Evolutionary conservation across 2,888 invertebrate species (phyloP).

Genomic region (Caenorhabditis panamensis): DNA sequence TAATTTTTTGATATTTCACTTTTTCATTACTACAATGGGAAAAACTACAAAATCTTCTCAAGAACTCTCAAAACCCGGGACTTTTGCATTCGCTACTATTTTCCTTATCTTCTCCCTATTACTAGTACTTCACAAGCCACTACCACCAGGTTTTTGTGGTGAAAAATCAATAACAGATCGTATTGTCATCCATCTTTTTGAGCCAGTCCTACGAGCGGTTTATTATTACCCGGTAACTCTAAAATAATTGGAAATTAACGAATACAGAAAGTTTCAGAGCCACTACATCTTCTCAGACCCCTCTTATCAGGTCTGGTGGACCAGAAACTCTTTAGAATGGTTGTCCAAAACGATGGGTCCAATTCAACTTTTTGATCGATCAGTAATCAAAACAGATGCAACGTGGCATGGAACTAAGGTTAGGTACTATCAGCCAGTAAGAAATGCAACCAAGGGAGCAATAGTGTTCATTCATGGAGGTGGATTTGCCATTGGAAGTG

Average conservation of each 20-base stretch:
- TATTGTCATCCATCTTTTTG: conserved; percentile 66
- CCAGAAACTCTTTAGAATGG: conserved; percentile 58
- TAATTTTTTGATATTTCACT: too few species aligned
- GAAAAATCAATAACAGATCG: conserved; percentile 63
- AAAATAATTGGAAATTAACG: too few species aligned
- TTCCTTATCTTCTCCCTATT: conserved; percentile 20
- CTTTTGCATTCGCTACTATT: conserved; percentile 5
- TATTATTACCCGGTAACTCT: conserved; percentile 75
- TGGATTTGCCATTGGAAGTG: conserved; percentile 74
- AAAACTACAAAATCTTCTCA: too few species aligned
- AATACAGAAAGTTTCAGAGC: too few species aligned
- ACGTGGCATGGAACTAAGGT: conserved; percentile 58
- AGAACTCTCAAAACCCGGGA: too few species aligned
- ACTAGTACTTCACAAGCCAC: conserved; percentile 61
- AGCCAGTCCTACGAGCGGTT: conserved; percentile 65
- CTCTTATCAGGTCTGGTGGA: conserved; percentile 66
- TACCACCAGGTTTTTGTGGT: conserved; percentile 64
- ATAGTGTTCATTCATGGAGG: conserved; percentile 78
- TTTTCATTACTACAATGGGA: too few species aligned
- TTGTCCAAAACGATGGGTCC: conserved; percentile 48
- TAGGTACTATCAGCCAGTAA: conserved; percentile 66
- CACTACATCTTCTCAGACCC: conserved; percentile 51
- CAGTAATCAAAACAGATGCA: conserved; percentile 9
- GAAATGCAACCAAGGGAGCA: conserved; percentile 64
- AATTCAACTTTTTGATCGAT: conserved; percentile 23